Percentiles rank a stretch among this genome's conserved stretches.
Conservation (phyloP, 2,113 vertebrate species). For the Tichodroma muraria region DNA sequence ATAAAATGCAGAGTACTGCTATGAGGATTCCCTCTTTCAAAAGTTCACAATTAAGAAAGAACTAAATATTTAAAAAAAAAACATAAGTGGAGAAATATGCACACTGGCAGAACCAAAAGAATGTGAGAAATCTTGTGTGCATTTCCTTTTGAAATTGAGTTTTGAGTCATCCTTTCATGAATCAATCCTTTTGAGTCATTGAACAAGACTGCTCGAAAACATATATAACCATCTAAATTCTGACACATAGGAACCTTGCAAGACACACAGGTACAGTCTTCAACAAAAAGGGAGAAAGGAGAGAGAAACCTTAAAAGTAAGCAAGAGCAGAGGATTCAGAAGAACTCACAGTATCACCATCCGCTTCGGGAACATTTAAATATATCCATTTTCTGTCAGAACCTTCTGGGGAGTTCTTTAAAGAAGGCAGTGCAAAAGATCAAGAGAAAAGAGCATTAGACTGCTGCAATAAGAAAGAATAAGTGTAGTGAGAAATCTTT, state of each 20-base stretch:
- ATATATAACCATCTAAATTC: not conserved
- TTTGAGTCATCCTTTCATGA: too few species aligned
- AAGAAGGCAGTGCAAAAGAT: constrained; percentile 28
- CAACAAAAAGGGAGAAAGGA: not conserved
- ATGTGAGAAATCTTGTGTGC: not conserved
- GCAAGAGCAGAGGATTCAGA: constrained; percentile 1
- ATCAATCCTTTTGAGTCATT: not conserved
- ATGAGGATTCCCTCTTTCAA: not conserved
- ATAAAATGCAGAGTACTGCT: not conserved
- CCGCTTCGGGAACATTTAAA: constrained; percentile 92
- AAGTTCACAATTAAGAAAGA: not conserved
- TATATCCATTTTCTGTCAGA: constrained; percentile 89
- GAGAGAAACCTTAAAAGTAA: not conserved
- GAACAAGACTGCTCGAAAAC: not conserved
- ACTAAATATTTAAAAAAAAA: not conserved
- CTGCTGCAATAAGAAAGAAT: constrained; percentile 15
- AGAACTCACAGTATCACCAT: constrained; percentile 96
- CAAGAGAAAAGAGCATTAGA: constrained; percentile 56
- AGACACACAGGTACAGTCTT: not conserved
- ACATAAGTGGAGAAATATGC: not conserved
- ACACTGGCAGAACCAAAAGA: not conserved
- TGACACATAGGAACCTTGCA: not conserved
- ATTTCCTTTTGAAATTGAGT: too few species aligned
- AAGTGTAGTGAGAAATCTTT: constrained; percentile 8
- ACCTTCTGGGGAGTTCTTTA: constrained; percentile 82